Evolutionary conservation across 2,888 invertebrate genomes (phyloP).

Genomic region (Eristalis intricaria): DNA sequence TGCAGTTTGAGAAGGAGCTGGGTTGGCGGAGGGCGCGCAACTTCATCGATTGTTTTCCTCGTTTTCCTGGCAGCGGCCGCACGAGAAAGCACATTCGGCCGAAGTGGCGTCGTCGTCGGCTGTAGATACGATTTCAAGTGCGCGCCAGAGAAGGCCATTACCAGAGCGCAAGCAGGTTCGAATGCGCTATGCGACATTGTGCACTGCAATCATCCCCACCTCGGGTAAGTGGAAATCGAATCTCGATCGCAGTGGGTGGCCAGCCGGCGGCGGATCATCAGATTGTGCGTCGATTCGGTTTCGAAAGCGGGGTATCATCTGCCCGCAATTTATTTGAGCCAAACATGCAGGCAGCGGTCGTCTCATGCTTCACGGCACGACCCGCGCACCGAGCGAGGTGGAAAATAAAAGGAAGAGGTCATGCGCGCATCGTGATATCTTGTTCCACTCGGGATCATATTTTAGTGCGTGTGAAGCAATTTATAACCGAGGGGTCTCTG

Average conservation of each 20-base stretch:
- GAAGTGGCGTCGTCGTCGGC: background rate
- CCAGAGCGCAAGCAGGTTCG: constrained; percentile 48
- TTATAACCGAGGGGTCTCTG: constrained; percentile 42
- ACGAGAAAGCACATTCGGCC: constrained; percentile 4
- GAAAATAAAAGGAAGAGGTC: constrained; percentile 42
- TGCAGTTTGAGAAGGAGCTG: constrained; percentile 12
- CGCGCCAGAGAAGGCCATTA: constrained; percentile 60
- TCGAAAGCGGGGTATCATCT: background rate
- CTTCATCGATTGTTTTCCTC: constrained; percentile 50
- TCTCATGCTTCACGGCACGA: background rate
- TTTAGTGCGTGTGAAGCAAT: constrained; percentile 66
- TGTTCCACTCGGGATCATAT: constrained; percentile 37
- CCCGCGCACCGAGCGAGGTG: background rate
- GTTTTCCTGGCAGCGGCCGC: constrained; percentile 25
- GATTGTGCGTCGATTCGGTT: constrained; percentile 18
- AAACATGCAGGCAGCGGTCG: constrained; percentile 21
- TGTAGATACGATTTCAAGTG: constrained; percentile 51
- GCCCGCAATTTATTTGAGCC: constrained; percentile 50
- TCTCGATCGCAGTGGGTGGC: constrained; percentile 46
- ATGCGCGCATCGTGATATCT: constrained; percentile 27
- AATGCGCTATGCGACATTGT: constrained; percentile 32
- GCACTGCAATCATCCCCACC: constrained; percentile 17
- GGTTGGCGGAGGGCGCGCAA: background rate
- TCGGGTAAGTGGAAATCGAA: background rate
- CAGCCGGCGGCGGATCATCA: constrained; percentile 5